Conservation (phyloP, 1,140 invertebrate genomes). For the Antheraea pernyi region DNA sequence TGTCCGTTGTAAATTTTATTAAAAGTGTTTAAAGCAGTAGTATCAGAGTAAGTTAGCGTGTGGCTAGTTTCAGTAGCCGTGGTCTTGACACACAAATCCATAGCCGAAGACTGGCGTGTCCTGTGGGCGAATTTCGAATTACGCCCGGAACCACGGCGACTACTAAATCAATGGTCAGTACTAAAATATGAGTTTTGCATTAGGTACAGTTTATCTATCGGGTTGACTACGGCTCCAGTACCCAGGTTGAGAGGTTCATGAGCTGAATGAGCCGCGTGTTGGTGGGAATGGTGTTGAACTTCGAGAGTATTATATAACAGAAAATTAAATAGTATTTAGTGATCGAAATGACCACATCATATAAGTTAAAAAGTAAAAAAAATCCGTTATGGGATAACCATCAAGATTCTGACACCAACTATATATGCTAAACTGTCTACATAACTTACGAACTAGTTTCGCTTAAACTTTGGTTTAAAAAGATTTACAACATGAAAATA, state of each 20-base stretch:
- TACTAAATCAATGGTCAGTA: constrained; percentile 80
- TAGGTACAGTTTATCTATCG: constrained; percentile 98
- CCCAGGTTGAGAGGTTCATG: constrained; percentile 81
- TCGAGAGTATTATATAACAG: no score
- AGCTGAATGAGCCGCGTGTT: constrained; percentile 78
- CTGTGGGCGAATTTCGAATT: constrained; percentile 28
- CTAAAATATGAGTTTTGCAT: constrained; percentile 98
- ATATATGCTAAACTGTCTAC: background rate
- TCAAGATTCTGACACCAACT: background rate
- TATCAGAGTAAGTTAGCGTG: constrained; percentile 26
- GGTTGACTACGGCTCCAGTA: constrained; percentile 87
- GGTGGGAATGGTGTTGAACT: constrained; percentile 79
- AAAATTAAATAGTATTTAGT: background rate
- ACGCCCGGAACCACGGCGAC: constrained; percentile 37
- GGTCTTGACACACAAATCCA: constrained; percentile 41
- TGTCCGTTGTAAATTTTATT: constrained; percentile 1
- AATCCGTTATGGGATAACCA: background rate
- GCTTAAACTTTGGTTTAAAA: background rate
- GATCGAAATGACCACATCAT: no score
- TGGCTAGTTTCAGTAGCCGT: constrained; percentile 50
- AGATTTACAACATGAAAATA: background rate
- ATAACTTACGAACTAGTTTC: background rate
- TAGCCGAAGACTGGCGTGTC: constrained; percentile 33
- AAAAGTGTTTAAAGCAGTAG: background rate
- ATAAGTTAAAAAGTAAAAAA: background rate